Percentiles rank a stretch among this genome's conserved stretches.
These are phyloP conservation scores for Phortica magna DNA, from an alignment of 2,888 invertebrate genomes.

Conservation along the genomic window DNA sequence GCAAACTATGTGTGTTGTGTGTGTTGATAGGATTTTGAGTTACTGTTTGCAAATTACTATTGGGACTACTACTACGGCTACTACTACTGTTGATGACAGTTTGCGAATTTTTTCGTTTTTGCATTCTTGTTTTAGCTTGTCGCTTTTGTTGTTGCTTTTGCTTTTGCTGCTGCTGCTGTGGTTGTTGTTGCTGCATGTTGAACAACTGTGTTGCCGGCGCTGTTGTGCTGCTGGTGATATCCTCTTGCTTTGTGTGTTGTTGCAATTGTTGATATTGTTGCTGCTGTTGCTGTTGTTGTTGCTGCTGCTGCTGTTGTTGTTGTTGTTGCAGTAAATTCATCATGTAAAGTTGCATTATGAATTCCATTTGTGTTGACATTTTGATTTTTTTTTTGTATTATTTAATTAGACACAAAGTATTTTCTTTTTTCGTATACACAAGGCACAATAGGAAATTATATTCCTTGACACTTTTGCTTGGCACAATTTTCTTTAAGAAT, in stretches of 20 bases:
- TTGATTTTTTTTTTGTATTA: slow-evolving; percentile 42
- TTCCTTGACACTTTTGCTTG: slow-evolving; percentile 26
- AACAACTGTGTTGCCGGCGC: slow-evolving; percentile 13
- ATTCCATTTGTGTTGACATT: slow-evolving; percentile 76
- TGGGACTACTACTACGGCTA: slow-evolving; percentile 78
- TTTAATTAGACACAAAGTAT: slow-evolving; percentile 35
- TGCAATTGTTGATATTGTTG: no score
- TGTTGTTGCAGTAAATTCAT: slow-evolving; percentile 76
- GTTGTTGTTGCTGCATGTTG: slow-evolving; percentile 37
- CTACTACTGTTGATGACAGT: slow-evolving; percentile 75
- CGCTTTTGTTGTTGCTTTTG: slow-evolving; percentile 52
- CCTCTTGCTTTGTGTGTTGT: slow-evolving; percentile 61
- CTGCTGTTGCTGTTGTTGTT: no score
- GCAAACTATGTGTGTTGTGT: slow-evolving; percentile 53
- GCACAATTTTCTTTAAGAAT: slow-evolving; percentile 9
- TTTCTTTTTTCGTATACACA: slow-evolving; percentile 38
- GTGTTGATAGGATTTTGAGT: slow-evolving; percentile 48
- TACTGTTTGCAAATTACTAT: slow-evolving; percentile 74
- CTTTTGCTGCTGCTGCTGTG: slow-evolving; percentile 42
- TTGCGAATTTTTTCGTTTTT: slow-evolving; percentile 72
- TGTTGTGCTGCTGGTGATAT: slow-evolving; percentile 64
- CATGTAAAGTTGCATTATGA: slow-evolving; percentile 76
- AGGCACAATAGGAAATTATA: slow-evolving; percentile 40
- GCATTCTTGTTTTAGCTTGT: slow-evolving; percentile 63
- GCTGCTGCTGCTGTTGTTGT: slow-evolving; percentile 68